Conservation (phyloP, 2,113 vertebrate species). For the Pelvicachromis taeniatus region DNA sequence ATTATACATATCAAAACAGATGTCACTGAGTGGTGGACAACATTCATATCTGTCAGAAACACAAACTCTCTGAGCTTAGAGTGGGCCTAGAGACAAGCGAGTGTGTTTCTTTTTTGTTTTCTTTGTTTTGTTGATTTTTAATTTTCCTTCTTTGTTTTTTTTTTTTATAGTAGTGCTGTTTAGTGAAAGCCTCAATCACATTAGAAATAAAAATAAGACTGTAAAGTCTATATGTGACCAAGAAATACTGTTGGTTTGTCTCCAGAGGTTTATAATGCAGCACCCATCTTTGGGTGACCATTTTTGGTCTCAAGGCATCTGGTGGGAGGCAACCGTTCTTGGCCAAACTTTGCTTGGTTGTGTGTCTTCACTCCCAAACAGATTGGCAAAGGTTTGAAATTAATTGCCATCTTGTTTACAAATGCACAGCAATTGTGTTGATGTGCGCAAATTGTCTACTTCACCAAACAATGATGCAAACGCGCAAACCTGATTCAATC, state of each 20-base stretch:
- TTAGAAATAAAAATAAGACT: not conserved
- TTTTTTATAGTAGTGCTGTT: not conserved
- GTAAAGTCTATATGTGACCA: not conserved
- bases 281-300: not conserved
- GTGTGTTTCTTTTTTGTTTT: not conserved
- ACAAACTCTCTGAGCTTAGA: not conserved
- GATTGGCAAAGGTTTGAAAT: not conserved
- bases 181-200: not conserved
- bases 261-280: not conserved
- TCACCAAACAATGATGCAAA: not conserved
- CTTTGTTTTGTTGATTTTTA: not conserved
- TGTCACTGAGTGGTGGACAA: constrained; percentile 9
- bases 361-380: not conserved
- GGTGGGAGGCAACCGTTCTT: not conserved
- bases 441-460: not conserved
- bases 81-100: not conserved
- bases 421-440: not conserved
- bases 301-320: not conserved
- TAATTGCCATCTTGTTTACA: not conserved
- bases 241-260: not conserved
- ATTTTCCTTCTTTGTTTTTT: not conserved
- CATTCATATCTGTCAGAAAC: constrained; percentile 33
- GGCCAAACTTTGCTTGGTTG: not conserved
- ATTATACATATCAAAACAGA: constrained; percentile 6
- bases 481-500: not conserved